Evolutionary conservation across 1,140 invertebrate genomes (phyloP).

Genomic region (Neodiprion lecontei): DNA sequence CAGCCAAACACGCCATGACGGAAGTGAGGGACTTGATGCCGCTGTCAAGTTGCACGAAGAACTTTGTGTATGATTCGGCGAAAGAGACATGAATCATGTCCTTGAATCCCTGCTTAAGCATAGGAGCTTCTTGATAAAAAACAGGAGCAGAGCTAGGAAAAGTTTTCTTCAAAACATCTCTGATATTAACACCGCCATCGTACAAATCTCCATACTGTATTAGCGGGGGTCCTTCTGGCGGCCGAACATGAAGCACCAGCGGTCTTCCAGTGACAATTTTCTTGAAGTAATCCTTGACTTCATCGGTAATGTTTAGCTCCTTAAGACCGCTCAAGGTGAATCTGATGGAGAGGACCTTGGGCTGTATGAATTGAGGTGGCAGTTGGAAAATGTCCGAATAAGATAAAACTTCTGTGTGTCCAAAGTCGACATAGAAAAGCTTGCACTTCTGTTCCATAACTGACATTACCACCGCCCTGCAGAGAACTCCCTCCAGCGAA

Average conservation of each 20-base stretch:
- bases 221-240: slow-evolving; percentile 70
- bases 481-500: slow-evolving; percentile 68
- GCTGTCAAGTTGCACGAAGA: slow-evolving; percentile 73
- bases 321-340: slow-evolving; percentile 74
- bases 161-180: slow-evolving; percentile 61
- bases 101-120: slow-evolving; percentile 46
- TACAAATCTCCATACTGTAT: slow-evolving; percentile 76
- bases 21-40: slow-evolving; percentile 63
- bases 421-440: slow-evolving; percentile 81
- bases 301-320: slow-evolving; percentile 68
- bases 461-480: slow-evolving; percentile 75
- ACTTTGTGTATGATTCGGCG: slow-evolving; percentile 73
- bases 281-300: slow-evolving; percentile 75
- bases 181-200: slow-evolving; percentile 64
- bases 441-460: slow-evolving; percentile 66
- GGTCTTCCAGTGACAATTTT: slow-evolving; percentile 68
- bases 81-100: slow-evolving; percentile 71
- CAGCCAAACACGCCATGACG: slow-evolving; percentile 37
- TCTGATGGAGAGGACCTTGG: slow-evolving; percentile 74
- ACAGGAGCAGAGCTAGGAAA: slow-evolving; percentile 48
- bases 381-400: slow-evolving; percentile 75
- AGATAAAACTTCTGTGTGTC: slow-evolving; percentile 73
- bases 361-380: slow-evolving; percentile 71
- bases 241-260: slow-evolving; percentile 69
- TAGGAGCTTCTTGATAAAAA: slow-evolving; percentile 62